Evolutionary conservation across 2,888 invertebrate species (phyloP).

Genomic region (Druceiella hillmani): DNA sequence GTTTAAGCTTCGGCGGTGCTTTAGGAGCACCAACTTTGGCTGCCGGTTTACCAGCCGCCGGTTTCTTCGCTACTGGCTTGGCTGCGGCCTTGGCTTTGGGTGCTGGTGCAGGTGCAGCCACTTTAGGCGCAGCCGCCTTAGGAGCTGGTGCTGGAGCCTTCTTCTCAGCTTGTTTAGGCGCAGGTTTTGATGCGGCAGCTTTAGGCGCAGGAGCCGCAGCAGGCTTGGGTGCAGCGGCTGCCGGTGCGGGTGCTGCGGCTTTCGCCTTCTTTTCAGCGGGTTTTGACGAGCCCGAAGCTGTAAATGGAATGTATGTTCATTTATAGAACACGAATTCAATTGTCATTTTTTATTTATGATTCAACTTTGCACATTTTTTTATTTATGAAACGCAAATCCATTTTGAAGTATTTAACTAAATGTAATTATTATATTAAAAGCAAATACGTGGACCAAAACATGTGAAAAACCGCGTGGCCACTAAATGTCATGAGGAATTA

Average conservation of each 20-base stretch:
- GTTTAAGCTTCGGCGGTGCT: constrained; percentile 46
- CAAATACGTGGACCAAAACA: too few relatives aligned
- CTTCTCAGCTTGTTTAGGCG: constrained; percentile 42
- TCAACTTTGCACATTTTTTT: too few relatives aligned
- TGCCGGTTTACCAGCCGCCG: constrained; percentile 36
- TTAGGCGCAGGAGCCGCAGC: constrained; percentile 33
- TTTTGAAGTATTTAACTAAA: too few relatives aligned
- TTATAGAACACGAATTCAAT: too few relatives aligned
- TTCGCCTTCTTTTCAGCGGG: constrained; percentile 42
- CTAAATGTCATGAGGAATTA: constrained; percentile 12
- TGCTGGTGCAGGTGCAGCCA: constrained; percentile 49
- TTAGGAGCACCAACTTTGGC: constrained; percentile 48
- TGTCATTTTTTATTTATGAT: too few relatives aligned
- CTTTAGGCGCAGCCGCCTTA: constrained; percentile 48
- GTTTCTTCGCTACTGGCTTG: constrained; percentile 48
- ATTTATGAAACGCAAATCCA: too few relatives aligned
- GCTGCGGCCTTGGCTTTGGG: constrained; percentile 48
- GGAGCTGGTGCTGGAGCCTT: constrained; percentile 35
- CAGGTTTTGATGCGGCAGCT: constrained; percentile 31
- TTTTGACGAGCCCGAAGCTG: constrained; percentile 31
- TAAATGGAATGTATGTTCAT: too few relatives aligned
- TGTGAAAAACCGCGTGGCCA: constrained; percentile 40
- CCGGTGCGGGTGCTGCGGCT: constrained; percentile 27
- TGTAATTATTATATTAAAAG: too few relatives aligned
- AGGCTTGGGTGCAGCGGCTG: constrained; percentile 33